Evolutionary conservation across 1,140 invertebrate genomes (phyloP), one percentile per base, ranked within the genome.

Genomic region (Dendroctonus ponderosae): DNA sequence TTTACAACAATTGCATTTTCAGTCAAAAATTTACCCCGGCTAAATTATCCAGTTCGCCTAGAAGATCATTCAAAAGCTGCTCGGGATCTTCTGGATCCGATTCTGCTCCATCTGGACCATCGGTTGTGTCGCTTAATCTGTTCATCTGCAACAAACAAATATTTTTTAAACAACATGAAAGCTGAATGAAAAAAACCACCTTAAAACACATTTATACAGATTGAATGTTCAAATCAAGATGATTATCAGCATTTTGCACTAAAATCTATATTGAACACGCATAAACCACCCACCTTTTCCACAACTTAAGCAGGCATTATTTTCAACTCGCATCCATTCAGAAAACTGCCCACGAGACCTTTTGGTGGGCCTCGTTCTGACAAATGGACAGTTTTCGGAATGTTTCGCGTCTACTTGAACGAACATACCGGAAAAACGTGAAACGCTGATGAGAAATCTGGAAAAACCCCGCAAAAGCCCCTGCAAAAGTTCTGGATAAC

Each of bases 31-130:
- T 86, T 74, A 87, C 86, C 81, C 83, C 82, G 64, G 85, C 85
- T 53, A 88, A 78, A 72, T 76, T 86, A 76, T 87, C 84, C 60
- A 88, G 78, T 77, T 88, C 85, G 51, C 85, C 86, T 2, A 88
- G 79, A 84, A 85, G 87, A 66, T 85, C 84, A 75, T 87, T 85
- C 62, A 88, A 78, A 43, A 87, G 80, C 66, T 84, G 82, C 72
- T 87, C 85, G 8, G 86, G 85, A 78, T 84, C 82, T 73, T 83
- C 82, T 65, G 81, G 79, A 76, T 83, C 81, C 56, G 82, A 83
- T 72, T 83, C 81, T 48, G 79, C 80, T 46, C 79, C 80, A 61
- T 78, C 80, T 54, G 75, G 80, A 38, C 39, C 58, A 43, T 72
- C 72, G 52, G 61, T 64, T 56, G 26, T 72, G 46, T 73, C 74